These are phyloP conservation scores for Equus przewalskii DNA, from an alignment of 2,113 vertebrate species.

Conservation along the genomic window DNA sequence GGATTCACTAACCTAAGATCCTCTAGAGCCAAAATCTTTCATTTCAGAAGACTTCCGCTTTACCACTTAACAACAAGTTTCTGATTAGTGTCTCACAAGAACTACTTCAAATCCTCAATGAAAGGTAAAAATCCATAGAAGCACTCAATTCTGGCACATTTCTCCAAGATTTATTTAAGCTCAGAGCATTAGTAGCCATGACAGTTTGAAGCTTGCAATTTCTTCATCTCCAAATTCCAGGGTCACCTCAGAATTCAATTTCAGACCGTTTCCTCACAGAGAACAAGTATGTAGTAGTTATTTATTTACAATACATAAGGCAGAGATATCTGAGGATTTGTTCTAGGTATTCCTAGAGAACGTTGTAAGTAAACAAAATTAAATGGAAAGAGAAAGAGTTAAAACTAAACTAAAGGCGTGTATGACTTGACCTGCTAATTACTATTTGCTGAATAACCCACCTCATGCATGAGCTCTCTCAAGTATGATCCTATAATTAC, in stretches of 20 bases:
- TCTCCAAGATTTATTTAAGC: not conserved
- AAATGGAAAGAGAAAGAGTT: not conserved
- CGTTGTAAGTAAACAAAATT: not conserved
- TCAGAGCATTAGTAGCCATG: not conserved
- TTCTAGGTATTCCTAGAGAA: not conserved
- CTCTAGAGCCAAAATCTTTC: not conserved
- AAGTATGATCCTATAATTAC: constrained; percentile 65
- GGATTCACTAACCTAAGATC: constrained; percentile 1
- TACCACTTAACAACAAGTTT: not conserved
- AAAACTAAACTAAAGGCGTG: constrained; percentile 19
- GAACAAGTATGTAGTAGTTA: not conserved
- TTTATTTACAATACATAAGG: not conserved
- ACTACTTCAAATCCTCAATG: not conserved
- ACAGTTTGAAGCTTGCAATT: not conserved
- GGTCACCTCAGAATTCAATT: constrained; percentile 34
- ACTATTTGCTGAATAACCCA: constrained; percentile 54
- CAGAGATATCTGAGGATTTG: not conserved
- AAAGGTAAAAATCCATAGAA: not conserved
- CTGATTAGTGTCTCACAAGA: not conserved
- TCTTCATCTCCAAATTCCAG: not conserved
- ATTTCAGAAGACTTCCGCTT: not conserved
- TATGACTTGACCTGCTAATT: constrained; percentile 58
- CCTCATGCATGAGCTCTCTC: constrained; percentile 9
- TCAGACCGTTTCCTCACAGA: not conserved
- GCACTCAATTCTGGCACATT: not conserved